Evolutionary conservation across 2,113 vertebrate genomes (phyloP), one percentile per base, ranked within the genome.

Genomic region (Centrocercus urophasianus): DNA sequence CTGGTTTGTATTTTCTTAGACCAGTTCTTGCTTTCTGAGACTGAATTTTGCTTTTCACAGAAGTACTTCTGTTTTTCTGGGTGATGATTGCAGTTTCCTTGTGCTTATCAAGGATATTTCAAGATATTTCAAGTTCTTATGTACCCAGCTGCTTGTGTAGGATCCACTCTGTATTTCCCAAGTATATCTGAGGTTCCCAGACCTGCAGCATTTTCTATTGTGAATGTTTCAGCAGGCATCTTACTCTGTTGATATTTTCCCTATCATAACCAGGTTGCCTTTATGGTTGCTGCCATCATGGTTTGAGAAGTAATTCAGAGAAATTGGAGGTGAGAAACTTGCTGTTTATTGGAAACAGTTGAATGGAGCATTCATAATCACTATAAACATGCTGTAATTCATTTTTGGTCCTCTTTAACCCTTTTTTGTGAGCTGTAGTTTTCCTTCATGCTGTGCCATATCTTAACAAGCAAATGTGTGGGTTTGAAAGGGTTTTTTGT

Each of bases 331-430:
- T 48, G 77, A 85, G 59, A 94, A 96, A 47, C 80, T 87, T 8
- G 27, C 85, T 79, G 66, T 43, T 87, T 96, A 40, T 43, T 89
- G 72, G 76, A 88, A 95, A 57, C 43, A 84, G 52, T 77, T 60
- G 22, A 18, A 78, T 77, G 56, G 74, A 74, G 34, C 69, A 61
- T 86, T 93, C n/a, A 18, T 43, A 30, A 6, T 95, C 93, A 78
- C 42, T 86, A 1, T 52, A 85, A 93, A 24, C 25, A 13, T 42
- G 85, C 48, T 73, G 66, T 75, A 78, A 82, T 95, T 96, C 6
- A 24, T 83, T 36, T 81, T 81, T 94, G 96, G 74, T 83, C 43
- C 48, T 96, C 84, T 93, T 94, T 83, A 71, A 84, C 74, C 56
- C 52, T 59, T 87, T 95, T 57, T 63, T 28, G 60, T 30, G 78